phyloP scores from a whole-genome alignment of 1,140 invertebrate species.

The Brachionus sp. region DNA sequence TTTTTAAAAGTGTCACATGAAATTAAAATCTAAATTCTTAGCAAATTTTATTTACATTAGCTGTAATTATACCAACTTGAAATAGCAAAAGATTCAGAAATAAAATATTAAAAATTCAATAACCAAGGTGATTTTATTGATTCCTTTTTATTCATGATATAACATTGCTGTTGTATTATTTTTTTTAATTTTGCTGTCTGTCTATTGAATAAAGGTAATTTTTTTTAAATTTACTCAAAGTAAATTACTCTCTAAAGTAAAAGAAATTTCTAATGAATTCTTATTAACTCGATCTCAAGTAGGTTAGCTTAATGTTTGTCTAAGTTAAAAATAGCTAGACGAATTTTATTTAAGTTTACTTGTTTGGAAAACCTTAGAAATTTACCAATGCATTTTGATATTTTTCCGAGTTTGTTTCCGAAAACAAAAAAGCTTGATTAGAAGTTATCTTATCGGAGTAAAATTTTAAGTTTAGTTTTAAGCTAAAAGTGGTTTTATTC shows the following conservation, averaged over 20 bases:
- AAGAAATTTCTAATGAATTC: neutral
- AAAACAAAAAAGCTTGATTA: neutral
- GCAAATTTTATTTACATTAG: neutral
- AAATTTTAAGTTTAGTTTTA: too few relatives aligned
- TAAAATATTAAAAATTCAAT: slow-evolving; percentile 23
- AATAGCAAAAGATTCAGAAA: neutral
- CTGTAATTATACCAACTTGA: neutral
- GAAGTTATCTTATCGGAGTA: too few relatives aligned
- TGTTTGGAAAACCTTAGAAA: neutral
- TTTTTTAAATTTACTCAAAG: neutral
- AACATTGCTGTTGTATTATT: neutral
- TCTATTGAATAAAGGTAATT: neutral
- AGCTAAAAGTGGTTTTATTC: too few relatives aligned
- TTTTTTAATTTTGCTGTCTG: neutral
- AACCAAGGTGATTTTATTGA: slow-evolving; percentile 38
- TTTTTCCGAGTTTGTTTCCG: neutral
- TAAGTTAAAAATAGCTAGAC: neutral
- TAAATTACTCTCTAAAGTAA: neutral
- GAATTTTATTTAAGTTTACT: neutral
- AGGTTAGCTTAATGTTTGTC: neutral
- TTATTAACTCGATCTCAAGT: neutral
- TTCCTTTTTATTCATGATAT: neutral
- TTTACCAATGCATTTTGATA: neutral
- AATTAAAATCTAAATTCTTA: neutral
- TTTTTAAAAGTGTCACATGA: slow-evolving; percentile 7